Evolutionary conservation across 2,113 vertebrate species (phyloP).

Genomic region (Grus americana): DNA sequence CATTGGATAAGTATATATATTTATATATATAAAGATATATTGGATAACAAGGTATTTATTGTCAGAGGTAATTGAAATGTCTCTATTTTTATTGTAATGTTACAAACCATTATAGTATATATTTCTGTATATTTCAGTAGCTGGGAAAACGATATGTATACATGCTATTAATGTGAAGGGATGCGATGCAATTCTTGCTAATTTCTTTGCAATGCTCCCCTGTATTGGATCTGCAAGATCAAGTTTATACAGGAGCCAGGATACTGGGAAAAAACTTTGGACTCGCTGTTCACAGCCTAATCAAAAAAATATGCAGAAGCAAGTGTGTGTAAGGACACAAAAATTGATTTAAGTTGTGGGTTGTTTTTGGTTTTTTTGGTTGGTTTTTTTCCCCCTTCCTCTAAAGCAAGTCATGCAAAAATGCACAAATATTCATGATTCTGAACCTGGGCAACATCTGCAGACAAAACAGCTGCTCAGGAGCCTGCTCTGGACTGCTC

Average conservation of each 20-base stretch:
- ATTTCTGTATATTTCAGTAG: constrained; percentile 35
- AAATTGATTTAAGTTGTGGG: neutral
- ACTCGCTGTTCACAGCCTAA: neutral
- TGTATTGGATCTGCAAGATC: neutral
- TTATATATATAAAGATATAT: constrained; percentile 45
- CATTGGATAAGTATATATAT: constrained; percentile 33
- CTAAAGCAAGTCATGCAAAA: neutral
- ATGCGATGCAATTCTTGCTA: neutral
- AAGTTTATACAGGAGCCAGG: neutral
- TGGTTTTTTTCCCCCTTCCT: neutral
- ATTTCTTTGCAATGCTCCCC: neutral
- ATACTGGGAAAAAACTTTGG: neutral
- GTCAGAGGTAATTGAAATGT: constrained; percentile 26
- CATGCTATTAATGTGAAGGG: neutral
- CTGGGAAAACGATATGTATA: neutral
- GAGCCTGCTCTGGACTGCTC: neutral
- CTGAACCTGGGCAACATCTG: neutral
- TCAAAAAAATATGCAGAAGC: neutral
- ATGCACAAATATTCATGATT: neutral
- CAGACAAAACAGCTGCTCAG: neutral
- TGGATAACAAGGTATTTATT: constrained; percentile 61
- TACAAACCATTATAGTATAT: neutral
- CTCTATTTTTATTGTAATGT: constrained; percentile 58
- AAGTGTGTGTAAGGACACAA: neutral
- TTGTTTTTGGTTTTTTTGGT: too few relatives aligned